Conservation (phyloP, 2,797 vertebrate species). For the Anableps anableps region DNA sequence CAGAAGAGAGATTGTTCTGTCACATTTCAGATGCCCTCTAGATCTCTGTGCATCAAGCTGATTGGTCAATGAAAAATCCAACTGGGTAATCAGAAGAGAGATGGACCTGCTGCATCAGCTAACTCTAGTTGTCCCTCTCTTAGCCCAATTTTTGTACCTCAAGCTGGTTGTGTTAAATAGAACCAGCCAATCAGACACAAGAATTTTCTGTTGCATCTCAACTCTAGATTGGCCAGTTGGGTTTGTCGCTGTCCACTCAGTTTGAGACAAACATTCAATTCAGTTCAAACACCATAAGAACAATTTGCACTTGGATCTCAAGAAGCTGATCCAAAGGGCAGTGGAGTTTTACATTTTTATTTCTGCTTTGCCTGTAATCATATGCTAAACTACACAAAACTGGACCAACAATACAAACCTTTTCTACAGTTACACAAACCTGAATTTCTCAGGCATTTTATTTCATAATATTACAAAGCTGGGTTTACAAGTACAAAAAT, state of each 20-base stretch:
- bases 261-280: too few relatives aligned
- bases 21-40: too few relatives aligned
- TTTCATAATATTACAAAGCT: conserved; percentile 27
- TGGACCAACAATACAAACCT: background rate
- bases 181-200: background rate
- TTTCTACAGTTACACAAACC: conserved; percentile 9
- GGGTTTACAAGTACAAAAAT: conserved; percentile 9
- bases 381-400: background rate
- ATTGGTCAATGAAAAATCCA: too few relatives aligned
- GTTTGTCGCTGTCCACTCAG: background rate
- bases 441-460: conserved; percentile 9
- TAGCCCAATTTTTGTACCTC: background rate
- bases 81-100: too few relatives aligned
- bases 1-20: too few relatives aligned
- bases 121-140: background rate
- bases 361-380: background rate
- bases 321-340: background rate
- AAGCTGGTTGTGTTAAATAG: background rate
- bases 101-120: background rate
- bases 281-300: background rate
- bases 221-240: background rate
- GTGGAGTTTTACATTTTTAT: background rate
- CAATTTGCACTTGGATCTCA: background rate
- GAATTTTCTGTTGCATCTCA: background rate
- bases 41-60: too few relatives aligned